Base-by-base conservation (phyloP, 2,888 invertebrate species). In the Cheilosia impressa region DNA sequence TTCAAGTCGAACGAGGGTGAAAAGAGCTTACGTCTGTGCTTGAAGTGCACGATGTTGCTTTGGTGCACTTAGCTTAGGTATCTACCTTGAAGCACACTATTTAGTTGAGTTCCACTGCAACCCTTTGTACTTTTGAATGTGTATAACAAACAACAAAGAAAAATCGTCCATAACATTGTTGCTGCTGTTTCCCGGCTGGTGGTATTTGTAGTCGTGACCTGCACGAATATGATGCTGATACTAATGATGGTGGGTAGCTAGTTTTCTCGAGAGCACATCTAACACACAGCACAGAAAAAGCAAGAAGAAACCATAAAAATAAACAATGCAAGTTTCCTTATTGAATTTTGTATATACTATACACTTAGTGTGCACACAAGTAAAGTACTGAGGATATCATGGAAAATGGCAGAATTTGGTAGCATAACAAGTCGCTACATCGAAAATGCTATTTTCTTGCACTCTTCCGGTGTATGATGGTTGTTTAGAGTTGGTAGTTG, bases 301-400 rank as follows among this genome's bases (percentile, higher is more conserved):
- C 15, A 43, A 43, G n/a, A 6, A 6, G 6, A 43, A 10, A 38
- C 7, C 47, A 27, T 4, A 22, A 43, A 41, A 68, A 62, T 45
- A 53, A 60, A 24, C 9, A 62, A 5, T n/a, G 58, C 43, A 52
- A 62, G 53, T 19, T 68, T 78, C 41, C 19, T 60, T 72, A 65
- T 79, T 79, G 78, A 79, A 78, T 72, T 65, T 79, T 72, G 34
- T 60, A 72, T 52, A 13, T 19, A 55, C 43, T 38, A 34, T 47
- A 41, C 41, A 17, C 34, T 55, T 15, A 57, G 78, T 65, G 24
- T 57, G 45, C 38, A 62, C 45, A 41, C 47, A 77, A 53, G 52
- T 45, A 69, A 68, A 69, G 38, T 69, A 15, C 62, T 77, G 53
- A 69, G 41, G 68, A 50, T 34, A 34, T 47, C 13, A 34, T 13